phyloP scores from a whole-genome alignment of 2,888 invertebrate genomes.

The Trypoxylon attenuatum region DNA sequence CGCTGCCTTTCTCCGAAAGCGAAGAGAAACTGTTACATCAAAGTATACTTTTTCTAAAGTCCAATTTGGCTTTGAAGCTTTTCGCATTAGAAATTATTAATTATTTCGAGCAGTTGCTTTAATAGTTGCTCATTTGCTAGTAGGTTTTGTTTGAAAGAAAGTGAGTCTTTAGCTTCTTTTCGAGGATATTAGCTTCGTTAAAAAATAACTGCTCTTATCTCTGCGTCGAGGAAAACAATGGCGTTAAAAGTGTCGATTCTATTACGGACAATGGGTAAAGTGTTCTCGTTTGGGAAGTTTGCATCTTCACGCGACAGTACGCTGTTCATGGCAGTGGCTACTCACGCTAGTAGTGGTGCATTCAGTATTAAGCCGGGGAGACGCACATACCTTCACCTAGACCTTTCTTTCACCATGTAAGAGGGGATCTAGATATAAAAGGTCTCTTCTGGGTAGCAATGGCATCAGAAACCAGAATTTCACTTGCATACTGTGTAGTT shows the following conservation, averaged over 20 bases:
- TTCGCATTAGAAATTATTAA: too few relatives aligned
- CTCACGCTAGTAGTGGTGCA: slow-evolving; percentile 30
- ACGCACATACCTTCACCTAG: slow-evolving; percentile 75
- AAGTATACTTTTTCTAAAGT: too few relatives aligned
- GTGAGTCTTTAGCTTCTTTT: slow-evolving; percentile 1
- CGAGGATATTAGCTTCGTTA: slow-evolving; percentile 5
- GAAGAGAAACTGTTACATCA: too few relatives aligned
- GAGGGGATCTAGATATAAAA: slow-evolving; percentile 74
- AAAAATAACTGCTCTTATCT: too few relatives aligned
- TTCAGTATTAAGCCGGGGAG: slow-evolving; percentile 43
- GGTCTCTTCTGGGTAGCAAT: slow-evolving; percentile 70
- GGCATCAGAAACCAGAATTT: slow-evolving; percentile 68
- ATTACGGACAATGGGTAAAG: slow-evolving; percentile 26
- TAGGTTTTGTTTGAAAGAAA: too few relatives aligned
- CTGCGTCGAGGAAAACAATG: slow-evolving; percentile 22
- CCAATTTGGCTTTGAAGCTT: too few relatives aligned
- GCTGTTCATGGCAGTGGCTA: not conserved
- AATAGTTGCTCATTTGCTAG: too few relatives aligned
- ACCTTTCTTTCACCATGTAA: slow-evolving; percentile 71
- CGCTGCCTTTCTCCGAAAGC: too few relatives aligned
- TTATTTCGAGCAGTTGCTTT: too few relatives aligned
- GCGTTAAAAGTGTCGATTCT: slow-evolving; percentile 26
- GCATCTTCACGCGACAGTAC: slow-evolving; percentile 19
- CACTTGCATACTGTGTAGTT: slow-evolving; percentile 55
- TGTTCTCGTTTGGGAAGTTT: slow-evolving; percentile 29